Percentiles rank a stretch among this genome's conserved stretches.
Evolutionary conservation across 1,140 invertebrate genomes (phyloP).

Genomic region (Battus philenor): DNA sequence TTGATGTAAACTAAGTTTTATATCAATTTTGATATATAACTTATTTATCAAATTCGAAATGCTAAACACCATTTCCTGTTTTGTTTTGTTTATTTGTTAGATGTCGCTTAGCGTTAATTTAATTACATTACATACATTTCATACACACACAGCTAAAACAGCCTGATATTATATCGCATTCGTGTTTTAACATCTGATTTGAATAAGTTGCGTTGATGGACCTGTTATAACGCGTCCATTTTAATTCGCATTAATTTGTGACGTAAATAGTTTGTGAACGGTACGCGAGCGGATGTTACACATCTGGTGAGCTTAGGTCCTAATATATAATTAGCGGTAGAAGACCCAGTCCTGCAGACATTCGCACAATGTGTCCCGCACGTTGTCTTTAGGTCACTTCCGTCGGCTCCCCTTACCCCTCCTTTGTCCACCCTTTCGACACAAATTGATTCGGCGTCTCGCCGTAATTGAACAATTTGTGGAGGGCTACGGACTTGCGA

Average conservation of each 20-base stretch:
- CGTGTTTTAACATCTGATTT: neutral
- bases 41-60: too few species aligned
- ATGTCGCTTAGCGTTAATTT: neutral
- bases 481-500: constrained; percentile 2
- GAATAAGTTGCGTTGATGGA: neutral
- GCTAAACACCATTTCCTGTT: too few species aligned
- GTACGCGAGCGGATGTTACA: constrained; percentile 60
- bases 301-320: constrained; percentile 65
- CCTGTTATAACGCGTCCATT: neutral
- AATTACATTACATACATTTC: constrained; percentile 22
- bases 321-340: constrained; percentile 65
- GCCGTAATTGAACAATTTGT: constrained; percentile 23
- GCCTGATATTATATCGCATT: too few species aligned
- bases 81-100: neutral
- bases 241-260: neutral
- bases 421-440: constrained; percentile 13
- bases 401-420: constrained; percentile 21
- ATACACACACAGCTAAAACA: constrained; percentile 27
- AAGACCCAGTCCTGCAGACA: constrained; percentile 25
- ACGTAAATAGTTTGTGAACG: constrained; percentile 31
- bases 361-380: constrained; percentile 67
- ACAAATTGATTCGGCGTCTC: constrained; percentile 16
- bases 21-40: too few species aligned
- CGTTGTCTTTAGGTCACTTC: constrained; percentile 37
- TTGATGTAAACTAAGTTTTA: too few species aligned